These are phyloP conservation scores for Pomacea maculata DNA, from an alignment of 1,140 invertebrate species.

Conservation along the genomic window DNA sequence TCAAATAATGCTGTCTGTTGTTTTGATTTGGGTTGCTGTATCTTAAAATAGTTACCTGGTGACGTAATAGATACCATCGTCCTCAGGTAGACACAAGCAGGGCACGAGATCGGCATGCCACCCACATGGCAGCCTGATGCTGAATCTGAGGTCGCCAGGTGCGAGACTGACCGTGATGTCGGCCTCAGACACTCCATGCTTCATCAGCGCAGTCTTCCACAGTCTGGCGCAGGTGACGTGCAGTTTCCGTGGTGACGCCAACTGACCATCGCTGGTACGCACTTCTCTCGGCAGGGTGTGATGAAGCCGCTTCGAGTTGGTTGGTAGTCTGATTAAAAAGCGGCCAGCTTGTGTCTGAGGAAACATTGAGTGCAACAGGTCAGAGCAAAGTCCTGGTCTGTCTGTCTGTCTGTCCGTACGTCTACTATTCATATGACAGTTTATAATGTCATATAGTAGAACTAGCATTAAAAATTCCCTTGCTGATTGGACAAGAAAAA, in stretches of 20 bases:
- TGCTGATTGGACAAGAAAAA: no score
- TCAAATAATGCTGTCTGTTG: no score
- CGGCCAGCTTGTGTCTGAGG: not conserved
- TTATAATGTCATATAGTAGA: no score
- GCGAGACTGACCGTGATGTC: not conserved
- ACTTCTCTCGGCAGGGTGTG: constrained; percentile 4
- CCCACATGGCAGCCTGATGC: not conserved
- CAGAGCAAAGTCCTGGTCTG: not conserved
- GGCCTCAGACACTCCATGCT: constrained; percentile 5
- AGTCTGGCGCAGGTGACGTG: constrained; percentile 27
- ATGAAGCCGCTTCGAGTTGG: not conserved
- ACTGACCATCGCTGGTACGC: constrained; percentile 29
- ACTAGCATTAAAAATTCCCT: no score
- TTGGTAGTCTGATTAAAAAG: not conserved
- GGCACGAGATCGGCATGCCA: constrained; percentile 21
- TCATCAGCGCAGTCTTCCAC: constrained; percentile 27
- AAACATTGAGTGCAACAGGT: not conserved
- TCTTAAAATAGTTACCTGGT: not conserved
- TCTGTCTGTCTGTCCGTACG: not conserved
- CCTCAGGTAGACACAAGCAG: constrained; percentile 2
- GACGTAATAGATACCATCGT: constrained; percentile 8
- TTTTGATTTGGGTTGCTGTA: no score
- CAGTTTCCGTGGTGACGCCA: constrained; percentile 39
- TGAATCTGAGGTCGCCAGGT: not conserved
- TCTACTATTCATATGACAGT: not conserved